These are phyloP conservation scores for Gallinago solitaria DNA, from an alignment of 2,797 vertebrate species.

Conservation along the genomic window DNA sequence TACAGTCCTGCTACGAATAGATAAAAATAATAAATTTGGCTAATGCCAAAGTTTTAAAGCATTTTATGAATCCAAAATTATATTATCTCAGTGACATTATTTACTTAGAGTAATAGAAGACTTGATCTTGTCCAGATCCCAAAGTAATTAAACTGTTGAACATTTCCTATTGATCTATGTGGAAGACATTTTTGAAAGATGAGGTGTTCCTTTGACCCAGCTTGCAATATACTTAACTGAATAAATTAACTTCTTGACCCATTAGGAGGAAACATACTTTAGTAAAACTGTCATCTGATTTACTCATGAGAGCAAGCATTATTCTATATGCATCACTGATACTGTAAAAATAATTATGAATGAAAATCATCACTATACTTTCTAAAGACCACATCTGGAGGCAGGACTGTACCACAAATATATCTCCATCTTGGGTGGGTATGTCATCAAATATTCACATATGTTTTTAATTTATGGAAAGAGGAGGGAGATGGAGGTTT, in stretches of 20 bases:
- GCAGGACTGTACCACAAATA: background rate
- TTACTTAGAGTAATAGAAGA: background rate
- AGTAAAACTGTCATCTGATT: background rate
- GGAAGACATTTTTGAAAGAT: background rate
- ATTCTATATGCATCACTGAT: background rate
- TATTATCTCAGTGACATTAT: background rate
- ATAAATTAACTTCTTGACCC: background rate
- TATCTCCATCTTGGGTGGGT: background rate
- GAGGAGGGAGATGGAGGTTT: background rate
- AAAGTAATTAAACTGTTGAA: background rate
- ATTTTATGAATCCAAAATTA: background rate
- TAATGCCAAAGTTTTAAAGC: background rate
- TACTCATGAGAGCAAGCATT: background rate
- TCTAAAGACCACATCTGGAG: background rate
- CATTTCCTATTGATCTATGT: background rate
- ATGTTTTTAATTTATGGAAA: background rate
- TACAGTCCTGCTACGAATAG: background rate
- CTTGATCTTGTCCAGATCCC: background rate
- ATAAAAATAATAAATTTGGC: background rate
- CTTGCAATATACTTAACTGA: background rate
- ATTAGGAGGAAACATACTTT: background rate
- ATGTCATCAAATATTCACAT: background rate
- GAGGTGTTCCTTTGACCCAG: background rate
- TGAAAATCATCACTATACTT: background rate
- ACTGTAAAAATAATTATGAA: background rate